These are phyloP conservation scores for Sphecodes monilicornis DNA, from an alignment of 2,888 invertebrate species.

Conservation along the genomic window DNA sequence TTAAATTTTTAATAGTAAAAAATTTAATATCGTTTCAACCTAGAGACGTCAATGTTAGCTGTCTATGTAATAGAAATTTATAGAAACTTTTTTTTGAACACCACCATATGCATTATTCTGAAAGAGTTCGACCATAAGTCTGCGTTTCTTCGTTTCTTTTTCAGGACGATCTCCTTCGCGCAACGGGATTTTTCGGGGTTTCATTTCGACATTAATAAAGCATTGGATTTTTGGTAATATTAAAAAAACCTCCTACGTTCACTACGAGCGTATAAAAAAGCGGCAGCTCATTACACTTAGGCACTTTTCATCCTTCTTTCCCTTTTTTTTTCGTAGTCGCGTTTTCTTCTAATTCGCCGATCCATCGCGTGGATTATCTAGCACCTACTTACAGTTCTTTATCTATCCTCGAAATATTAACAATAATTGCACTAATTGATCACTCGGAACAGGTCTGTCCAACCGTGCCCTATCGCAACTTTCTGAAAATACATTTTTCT, in stretches of 20 bases:
- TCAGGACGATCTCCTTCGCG: neutral
- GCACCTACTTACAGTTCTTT: conserved; percentile 46
- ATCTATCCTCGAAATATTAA: conserved; percentile 49
- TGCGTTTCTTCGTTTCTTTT: neutral
- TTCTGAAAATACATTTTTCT: neutral
- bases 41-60: neutral
- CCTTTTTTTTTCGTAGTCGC: conserved; percentile 19
- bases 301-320: conserved; percentile 56
- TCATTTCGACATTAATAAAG: conserved; percentile 69
- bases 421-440: conserved; percentile 67
- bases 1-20: neutral
- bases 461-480: conserved; percentile 13
- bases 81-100: neutral
- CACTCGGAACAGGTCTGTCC: conserved; percentile 50
- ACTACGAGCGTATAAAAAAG: conserved; percentile 56
- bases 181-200: neutral
- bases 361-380: conserved; percentile 31
- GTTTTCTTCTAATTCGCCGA: neutral
- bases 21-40: neutral
- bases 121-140: conserved; percentile 39
- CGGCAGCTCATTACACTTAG: conserved; percentile 63
- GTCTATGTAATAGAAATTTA: neutral
- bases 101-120: conserved; percentile 32
- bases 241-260: conserved; percentile 51
- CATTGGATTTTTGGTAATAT: conserved; percentile 74